phyloP scores from a whole-genome alignment of 2,797 vertebrate genomes.

The Micropoecilia bifurca region DNA sequence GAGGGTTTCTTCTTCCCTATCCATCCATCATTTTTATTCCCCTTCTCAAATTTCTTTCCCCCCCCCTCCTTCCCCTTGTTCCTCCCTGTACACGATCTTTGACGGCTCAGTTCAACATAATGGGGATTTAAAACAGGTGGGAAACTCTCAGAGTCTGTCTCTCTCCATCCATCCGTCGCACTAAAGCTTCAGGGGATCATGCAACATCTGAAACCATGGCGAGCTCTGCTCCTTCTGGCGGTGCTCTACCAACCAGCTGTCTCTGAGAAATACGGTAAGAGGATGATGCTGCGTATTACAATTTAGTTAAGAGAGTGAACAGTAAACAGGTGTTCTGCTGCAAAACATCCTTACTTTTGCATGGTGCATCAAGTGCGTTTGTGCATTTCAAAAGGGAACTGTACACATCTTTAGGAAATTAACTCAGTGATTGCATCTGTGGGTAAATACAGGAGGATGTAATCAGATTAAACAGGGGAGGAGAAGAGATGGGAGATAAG shows the following conservation, averaged over 20 bases:
- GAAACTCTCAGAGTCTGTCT: conserved; percentile 34
- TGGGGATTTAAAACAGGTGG: conserved; percentile 55
- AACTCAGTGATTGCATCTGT: not conserved
- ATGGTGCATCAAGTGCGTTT: conserved; percentile 3
- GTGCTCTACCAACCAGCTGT: conserved; percentile 54
- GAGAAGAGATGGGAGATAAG: conserved; percentile 26
- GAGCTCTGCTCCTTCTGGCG: conserved; percentile 66
- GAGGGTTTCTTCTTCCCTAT: conserved; percentile 26
- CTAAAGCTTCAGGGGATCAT: conserved; percentile 61
- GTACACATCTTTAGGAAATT: not conserved
- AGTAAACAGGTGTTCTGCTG: not conserved
- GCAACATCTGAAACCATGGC: conserved; percentile 67
- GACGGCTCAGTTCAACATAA: conserved; percentile 31
- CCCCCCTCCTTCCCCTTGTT: too few relatives aligned
- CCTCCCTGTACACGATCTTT: conserved; percentile 19
- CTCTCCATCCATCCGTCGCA: conserved; percentile 36
- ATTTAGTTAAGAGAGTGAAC: not conserved
- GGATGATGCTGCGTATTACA: not conserved
- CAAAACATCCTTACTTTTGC: not conserved
- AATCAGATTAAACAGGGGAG: conserved; percentile 21
- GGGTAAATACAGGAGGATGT: conserved; percentile 1
- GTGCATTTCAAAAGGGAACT: not conserved
- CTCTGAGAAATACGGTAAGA: conserved; percentile 77
- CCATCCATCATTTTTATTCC: conserved; percentile 5
- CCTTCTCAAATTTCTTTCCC: conserved; percentile 3